Evolutionary conservation across 2,113 vertebrate genomes (phyloP).

Genomic region (Aphelocoma coerulescens): DNA sequence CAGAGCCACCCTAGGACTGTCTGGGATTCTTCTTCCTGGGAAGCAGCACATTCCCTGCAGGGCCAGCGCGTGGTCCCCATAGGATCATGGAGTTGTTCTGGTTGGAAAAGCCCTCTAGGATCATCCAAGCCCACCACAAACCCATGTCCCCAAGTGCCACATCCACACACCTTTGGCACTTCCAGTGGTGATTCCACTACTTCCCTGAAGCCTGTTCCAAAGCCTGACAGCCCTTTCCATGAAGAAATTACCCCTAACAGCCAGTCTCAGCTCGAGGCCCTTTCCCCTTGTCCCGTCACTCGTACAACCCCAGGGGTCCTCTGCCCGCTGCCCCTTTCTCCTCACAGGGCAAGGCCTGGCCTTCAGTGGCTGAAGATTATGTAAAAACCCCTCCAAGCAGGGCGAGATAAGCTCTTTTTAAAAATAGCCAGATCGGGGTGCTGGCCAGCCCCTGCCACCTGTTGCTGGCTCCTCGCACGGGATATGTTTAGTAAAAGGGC

Average conservation of each 20-base stretch:
- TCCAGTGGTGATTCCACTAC: not conserved
- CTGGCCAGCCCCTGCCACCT: conserved; percentile 38
- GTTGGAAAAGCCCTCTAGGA: not conserved
- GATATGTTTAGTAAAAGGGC: not conserved
- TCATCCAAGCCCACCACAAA: not conserved
- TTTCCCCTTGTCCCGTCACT: not conserved
- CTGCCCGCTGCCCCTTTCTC: not conserved
- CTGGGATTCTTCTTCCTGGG: not conserved
- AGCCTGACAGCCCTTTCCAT: not conserved
- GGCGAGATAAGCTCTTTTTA: conserved; percentile 21
- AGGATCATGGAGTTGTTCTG: not conserved
- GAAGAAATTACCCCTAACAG: not conserved
- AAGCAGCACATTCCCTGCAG: accelerated
- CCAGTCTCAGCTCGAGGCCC: accelerated
- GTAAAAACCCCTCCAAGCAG: not conserved
- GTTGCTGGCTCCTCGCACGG: not conserved
- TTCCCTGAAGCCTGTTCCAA: not conserved
- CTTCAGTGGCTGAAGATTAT: conserved; percentile 10
- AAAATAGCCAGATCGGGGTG: conserved; percentile 48
- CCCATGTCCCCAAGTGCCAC: not conserved
- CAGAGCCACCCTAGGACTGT: not conserved
- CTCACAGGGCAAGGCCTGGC: not conserved
- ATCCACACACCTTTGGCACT: not conserved
- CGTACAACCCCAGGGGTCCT: not conserved
- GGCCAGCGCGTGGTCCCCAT: accelerated